Base-by-base conservation (phyloP, 1,140 invertebrate species). In the Papilio glaucus region DNA sequence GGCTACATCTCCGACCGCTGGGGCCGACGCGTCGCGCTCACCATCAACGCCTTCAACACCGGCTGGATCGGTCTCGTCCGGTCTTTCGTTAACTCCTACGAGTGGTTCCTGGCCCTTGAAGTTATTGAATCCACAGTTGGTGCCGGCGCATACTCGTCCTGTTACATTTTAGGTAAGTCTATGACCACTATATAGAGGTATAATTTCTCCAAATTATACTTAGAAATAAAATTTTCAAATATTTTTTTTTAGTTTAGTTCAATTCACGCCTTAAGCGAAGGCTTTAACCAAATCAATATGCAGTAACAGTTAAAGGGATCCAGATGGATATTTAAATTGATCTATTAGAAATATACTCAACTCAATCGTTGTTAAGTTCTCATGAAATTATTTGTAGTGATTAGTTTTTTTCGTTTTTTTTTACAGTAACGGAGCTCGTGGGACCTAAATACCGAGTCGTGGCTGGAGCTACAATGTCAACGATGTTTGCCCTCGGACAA, bases 391-490 rank as follows among this genome's bases (percentile, higher is more conserved):
- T 57, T 38, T 7, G 37, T 5, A 26, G 33, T 37, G 71, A 26
- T 8, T 39, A 13, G 18, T 63, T 65, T 39, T 94, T 93, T 76
- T 74, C 89, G 53, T 26, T 62, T 26, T 70, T 71, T 21, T 63
- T 87, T 85, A 73, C 89, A 83, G 97, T 96, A 24, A 95, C 97
- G 79, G 97, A 98, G 87, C 91, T 97, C 77, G 96, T 97, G 0
- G 96, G 96, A 12, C 95, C 96, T 6, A 94, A 95, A 74, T 95
- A 96, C 73, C 92, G 97, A 71, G 96, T 97, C 0, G 85, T 97
- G 13, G 96, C 95, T 53, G 96, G 95, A 72, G 96, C 96, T 7
- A 95, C 96, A 0, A 91, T 96, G 1, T 95, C 96, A 0, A 95
- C 95, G 13, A 94, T 95, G 75, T 96, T 95, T 80, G 95, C 96